A percentile compares a stretch with the other conserved stretches of the same genome.
Conservation (phyloP, 2,888 invertebrate genomes). For the Boloria selene region DNA sequence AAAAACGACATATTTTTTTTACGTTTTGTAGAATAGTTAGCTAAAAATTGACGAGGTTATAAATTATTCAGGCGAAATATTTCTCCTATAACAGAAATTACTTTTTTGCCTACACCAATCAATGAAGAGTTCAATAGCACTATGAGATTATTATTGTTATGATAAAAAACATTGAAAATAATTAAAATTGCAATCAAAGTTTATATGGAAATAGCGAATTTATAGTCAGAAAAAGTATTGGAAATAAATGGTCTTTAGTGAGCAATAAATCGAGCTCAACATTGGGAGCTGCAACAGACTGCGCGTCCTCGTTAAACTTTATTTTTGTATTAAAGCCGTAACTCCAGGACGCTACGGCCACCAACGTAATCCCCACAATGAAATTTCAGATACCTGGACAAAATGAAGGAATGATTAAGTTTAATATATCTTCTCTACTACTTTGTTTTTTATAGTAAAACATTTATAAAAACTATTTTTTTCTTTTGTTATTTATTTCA, state of each 20-base stretch:
- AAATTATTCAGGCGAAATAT: too few species aligned
- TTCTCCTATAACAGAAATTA: too few species aligned
- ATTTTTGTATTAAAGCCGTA: slow-evolving; percentile 79
- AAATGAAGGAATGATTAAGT: slow-evolving; percentile 34
- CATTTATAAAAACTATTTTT: too few species aligned
- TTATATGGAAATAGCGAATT: slow-evolving; percentile 44
- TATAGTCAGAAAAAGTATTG: slow-evolving; percentile 62
- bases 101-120: too few species aligned
- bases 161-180: neutral
- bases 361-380: slow-evolving; percentile 67
- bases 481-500: too few species aligned
- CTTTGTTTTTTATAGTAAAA: neutral
- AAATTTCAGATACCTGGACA: slow-evolving; percentile 48
- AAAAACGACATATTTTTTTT: too few species aligned
- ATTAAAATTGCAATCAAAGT: slow-evolving; percentile 24
- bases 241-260: slow-evolving; percentile 63
- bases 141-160: too few species aligned
- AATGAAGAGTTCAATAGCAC: too few species aligned
- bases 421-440: neutral
- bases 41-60: too few species aligned
- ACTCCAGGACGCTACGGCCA: slow-evolving; percentile 64
- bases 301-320: slow-evolving; percentile 76
- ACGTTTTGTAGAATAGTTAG: too few species aligned
- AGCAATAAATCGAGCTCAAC: slow-evolving; percentile 75
- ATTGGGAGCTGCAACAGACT: slow-evolving; percentile 71